phyloP scores from a whole-genome alignment of 1,140 invertebrate species.

The Yoshiicerus persimilis region DNA sequence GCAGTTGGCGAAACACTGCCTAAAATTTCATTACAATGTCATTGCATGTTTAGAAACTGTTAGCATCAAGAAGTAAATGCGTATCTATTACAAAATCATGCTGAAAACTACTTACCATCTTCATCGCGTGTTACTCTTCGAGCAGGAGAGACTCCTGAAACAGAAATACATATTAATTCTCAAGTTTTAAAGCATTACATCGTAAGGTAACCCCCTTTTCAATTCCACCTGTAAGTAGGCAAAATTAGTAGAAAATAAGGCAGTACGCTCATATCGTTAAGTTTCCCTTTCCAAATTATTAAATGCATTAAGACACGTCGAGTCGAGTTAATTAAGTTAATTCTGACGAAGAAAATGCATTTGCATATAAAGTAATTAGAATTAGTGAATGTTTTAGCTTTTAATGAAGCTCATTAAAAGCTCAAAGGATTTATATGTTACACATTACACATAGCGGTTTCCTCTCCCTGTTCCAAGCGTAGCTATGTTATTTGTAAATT shows the following conservation, averaged over 20 bases:
- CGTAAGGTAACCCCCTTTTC: too few relatives aligned
- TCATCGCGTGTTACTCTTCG: constrained; percentile 40
- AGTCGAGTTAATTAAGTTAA: not conserved
- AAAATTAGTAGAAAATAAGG: not conserved
- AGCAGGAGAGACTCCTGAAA: constrained; percentile 42
- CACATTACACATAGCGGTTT: too few relatives aligned
- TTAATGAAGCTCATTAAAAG: too few relatives aligned
- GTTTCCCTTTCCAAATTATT: not conserved
- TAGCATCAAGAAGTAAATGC: not conserved
- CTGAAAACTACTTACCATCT: constrained; percentile 37
- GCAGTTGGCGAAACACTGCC: constrained; percentile 60
- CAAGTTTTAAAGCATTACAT: too few relatives aligned
- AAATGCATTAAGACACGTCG: not conserved
- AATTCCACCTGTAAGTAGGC: not conserved
- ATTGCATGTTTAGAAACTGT: not conserved
- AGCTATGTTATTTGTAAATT: too few relatives aligned
- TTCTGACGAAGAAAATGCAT: too few relatives aligned
- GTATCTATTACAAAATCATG: too few relatives aligned
- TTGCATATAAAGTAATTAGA: too few relatives aligned
- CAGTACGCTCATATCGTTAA: not conserved
- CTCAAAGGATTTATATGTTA: too few relatives aligned
- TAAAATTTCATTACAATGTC: not conserved
- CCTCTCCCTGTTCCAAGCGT: too few relatives aligned
- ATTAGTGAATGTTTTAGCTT: too few relatives aligned
- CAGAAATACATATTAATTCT: not conserved